phyloP scores from a whole-genome alignment of 2,113 vertebrate species.

The Rhombomys opimus region DNA sequence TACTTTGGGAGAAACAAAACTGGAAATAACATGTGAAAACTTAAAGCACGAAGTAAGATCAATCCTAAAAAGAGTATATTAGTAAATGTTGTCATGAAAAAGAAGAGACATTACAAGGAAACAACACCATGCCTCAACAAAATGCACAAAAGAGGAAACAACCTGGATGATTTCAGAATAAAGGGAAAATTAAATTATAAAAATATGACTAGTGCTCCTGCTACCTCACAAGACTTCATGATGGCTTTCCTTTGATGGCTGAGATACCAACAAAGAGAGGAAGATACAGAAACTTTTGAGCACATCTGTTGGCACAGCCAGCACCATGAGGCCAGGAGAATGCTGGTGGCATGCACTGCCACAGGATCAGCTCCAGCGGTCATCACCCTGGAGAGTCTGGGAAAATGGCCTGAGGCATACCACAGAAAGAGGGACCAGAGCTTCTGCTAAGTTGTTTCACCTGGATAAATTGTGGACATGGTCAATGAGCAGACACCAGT shows the following conservation, averaged over 20 bases:
- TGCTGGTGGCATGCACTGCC: background rate
- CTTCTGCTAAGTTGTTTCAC: background rate
- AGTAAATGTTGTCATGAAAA: background rate
- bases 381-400: background rate
- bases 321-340: background rate
- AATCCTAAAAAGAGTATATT: background rate
- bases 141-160: background rate
- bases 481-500: background rate
- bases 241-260: background rate
- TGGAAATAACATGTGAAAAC: background rate
- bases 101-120: background rate
- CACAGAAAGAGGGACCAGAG: background rate
- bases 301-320: background rate
- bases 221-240: background rate
- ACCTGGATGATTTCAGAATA: background rate
- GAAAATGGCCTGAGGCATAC: background rate
- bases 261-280: background rate
- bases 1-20: background rate
- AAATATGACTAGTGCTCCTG: background rate
- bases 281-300: background rate
- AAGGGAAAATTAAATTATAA: background rate
- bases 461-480: background rate
- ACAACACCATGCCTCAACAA: background rate
- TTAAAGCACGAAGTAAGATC: background rate
- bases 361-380: background rate